Evolutionary conservation across 2,888 invertebrate genomes (phyloP), one percentile per base, ranked within the genome.

Genomic region (Peribatodes rhomboidaria): DNA sequence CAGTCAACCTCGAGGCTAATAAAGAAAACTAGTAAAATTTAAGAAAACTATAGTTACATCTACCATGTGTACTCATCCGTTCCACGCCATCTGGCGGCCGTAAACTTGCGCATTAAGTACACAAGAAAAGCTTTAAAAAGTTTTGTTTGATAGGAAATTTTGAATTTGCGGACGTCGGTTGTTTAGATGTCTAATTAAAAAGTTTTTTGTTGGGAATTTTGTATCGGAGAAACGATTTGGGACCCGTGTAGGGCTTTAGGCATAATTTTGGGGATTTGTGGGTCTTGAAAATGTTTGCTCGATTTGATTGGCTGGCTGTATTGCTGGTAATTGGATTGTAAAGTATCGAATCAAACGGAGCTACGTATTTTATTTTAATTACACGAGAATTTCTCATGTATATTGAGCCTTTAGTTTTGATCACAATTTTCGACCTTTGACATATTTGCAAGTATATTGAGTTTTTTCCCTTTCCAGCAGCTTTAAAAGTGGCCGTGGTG

Each of bases 141-240:
- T 72, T 71, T 50, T 46, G 44, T 63, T 64, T 59, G 44, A 71
- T 69, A 70, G 67, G 59, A 61, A 68, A 74, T 65, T 71, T 64
- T 63, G 61, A 70, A 66, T 69, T 70, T 63, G 47, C 53, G 44
- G 49, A 55, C 58, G 55, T 55, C 57, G 61, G 61, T 59, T 70
- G 68, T 68, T 72, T 67, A 56, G 68, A 44, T 64, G 61, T 67
- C 59, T 71, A 69, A 69, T 71, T 71, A 69, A 69, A 69, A 71
- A 69, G 68, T 68, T 72, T 68, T 61, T 49, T 53, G 57, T 61
- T 16, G 33, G 44, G 18, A 66, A 63, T 65, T 56, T 62, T 55
- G 63, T 69, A 56, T 67, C 37, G 58, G 61, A 49, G 55, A 56
- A 55, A 62, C 44, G 59, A 53, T 58, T 58, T 53, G 46, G 57